Evolutionary conservation across 2,113 vertebrate genomes (phyloP), one percentile per base, ranked within the genome.

Genomic region (Chitala chitala): DNA sequence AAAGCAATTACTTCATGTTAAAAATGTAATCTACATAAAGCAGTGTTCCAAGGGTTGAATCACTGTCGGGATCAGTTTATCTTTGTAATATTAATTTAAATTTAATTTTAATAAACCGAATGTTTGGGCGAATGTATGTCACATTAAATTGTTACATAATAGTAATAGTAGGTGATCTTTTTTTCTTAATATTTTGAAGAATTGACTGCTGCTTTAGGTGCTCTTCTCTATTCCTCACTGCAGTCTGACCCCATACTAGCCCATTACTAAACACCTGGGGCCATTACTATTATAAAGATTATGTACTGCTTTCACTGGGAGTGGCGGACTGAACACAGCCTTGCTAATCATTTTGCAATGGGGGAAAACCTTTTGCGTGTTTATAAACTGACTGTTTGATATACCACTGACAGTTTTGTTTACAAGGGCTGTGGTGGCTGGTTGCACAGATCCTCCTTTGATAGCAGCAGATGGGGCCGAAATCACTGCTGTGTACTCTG

Each of bases 361-460:
- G 56, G 29, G 13, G 56, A 13, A 59, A 26, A 4, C 12, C 1
- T 4, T 9, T 29, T 59, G 75, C 71, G 75, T 83, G 78, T 79
- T 76, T 80, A 75, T 55, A 38, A 74, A 79, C 70, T 78, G 79
- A 78, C 82, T 79, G 79, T 86, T 86, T n/a, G n/a, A n/a, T n/a
- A n/a, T n/a, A n/a, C n/a, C n/a, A n/a, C n/a, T n/a, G n/a, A n/a
- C n/a, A n/a, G n/a, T n/a, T n/a, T n/a, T n/a, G n/a, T n/a, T n/a
- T n/a, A n/a, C n/a, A n/a, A n/a, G n/a, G n/a, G n/a, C n/a, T n/a
- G n/a, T n/a, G n/a, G n/a, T n/a, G n/a, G n/a, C n/a, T n/a, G n/a
- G n/a, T n/a, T n/a, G n/a, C n/a, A n/a, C n/a, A n/a, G n/a, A n/a
- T n/a, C n/a, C n/a, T n/a, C n/a, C n/a, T n/a, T n/a, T n/a, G n/a